phyloP scores from a whole-genome alignment of 2,113 vertebrate genomes.

The Sinocyclocheilus anophthalmus region DNA sequence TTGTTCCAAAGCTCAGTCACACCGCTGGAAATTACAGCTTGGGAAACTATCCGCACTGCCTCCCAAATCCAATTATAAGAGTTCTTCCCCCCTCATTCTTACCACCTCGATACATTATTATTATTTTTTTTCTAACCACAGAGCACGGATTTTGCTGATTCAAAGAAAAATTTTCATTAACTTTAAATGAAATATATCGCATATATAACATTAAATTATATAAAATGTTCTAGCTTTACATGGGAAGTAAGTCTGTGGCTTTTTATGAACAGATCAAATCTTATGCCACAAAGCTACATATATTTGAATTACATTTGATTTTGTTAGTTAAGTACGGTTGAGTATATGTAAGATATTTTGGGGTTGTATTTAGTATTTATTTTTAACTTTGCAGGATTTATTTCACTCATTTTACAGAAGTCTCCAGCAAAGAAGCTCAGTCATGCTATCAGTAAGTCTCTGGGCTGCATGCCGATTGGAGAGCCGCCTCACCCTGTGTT shows the following conservation, averaged over 20 bases:
- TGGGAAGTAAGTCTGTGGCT: background rate
- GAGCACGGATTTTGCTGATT: constrained; percentile 16
- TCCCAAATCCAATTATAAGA: constrained; percentile 60
- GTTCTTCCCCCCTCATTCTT: background rate
- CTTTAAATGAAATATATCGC: background rate
- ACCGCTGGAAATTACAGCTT: constrained; percentile 58
- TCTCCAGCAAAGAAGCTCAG: constrained; percentile 98
- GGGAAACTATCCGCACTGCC: constrained; percentile 44
- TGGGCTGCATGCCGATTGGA: constrained; percentile 92
- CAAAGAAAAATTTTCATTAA: background rate
- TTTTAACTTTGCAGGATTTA: background rate
- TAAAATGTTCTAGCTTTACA: constrained; percentile 1
- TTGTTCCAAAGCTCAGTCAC: constrained; percentile 58
- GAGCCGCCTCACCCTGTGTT: constrained; percentile 91
- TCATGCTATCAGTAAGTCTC: constrained; percentile 95
- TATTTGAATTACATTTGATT: background rate
- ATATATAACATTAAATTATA: background rate
- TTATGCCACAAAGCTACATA: background rate
- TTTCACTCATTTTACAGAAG: constrained; percentile 78
- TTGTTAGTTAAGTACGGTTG: too few species aligned
- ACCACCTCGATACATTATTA: background rate
- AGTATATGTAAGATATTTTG: background rate
- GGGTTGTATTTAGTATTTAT: background rate
- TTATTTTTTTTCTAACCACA: background rate
- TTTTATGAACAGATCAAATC: background rate